A percentile compares a stretch with the other conserved stretches of the same genome.
phyloP scores from a whole-genome alignment of 2,888 invertebrate species.

The Phania funesta region DNA sequence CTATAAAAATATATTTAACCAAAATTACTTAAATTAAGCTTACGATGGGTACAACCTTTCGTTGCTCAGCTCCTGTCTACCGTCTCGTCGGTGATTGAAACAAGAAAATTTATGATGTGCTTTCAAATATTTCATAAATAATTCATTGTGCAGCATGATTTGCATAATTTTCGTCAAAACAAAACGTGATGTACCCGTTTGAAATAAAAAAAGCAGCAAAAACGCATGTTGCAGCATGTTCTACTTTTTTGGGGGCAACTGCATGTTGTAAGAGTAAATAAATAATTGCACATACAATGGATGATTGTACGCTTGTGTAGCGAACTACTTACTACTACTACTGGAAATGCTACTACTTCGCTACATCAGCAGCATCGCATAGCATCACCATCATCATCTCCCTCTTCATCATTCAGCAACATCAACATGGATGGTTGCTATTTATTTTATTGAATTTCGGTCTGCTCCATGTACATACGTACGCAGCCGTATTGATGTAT shows the following conservation, averaged over 20 bases:
- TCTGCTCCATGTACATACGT: constrained; percentile 1
- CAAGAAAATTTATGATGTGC: constrained; percentile 69
- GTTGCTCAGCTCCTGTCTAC: constrained; percentile 40
- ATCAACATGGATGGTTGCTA: constrained; percentile 4
- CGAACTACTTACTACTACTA: constrained; percentile 21
- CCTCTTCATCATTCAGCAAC: constrained; percentile 18
- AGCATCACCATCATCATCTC: not conserved
- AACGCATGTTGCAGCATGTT: constrained; percentile 28
- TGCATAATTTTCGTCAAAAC: constrained; percentile 71
- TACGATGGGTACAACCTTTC: constrained; percentile 59
- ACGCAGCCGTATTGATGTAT: constrained; percentile 41
- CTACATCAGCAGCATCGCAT: constrained; percentile 15
- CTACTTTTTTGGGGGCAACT: constrained; percentile 21
- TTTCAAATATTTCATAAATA: constrained; percentile 69
- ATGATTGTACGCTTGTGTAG: constrained; percentile 12
- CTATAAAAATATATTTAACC: constrained; percentile 39
- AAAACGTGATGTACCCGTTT: constrained; percentile 46
- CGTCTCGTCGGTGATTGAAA: constrained; percentile 43
- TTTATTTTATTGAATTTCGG: not conserved
- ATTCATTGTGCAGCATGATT: constrained; percentile 68
- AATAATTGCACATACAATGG: constrained; percentile 45
- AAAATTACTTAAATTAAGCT: constrained; percentile 59
- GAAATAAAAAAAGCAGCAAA: not conserved
- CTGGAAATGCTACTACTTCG: constrained; percentile 51
- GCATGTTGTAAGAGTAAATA: constrained; percentile 18